Percentiles rank a stretch among this genome's conserved stretches.
Conservation (phyloP, 2,888 invertebrate genomes). For the Tenthredo scrophulariae region DNA sequence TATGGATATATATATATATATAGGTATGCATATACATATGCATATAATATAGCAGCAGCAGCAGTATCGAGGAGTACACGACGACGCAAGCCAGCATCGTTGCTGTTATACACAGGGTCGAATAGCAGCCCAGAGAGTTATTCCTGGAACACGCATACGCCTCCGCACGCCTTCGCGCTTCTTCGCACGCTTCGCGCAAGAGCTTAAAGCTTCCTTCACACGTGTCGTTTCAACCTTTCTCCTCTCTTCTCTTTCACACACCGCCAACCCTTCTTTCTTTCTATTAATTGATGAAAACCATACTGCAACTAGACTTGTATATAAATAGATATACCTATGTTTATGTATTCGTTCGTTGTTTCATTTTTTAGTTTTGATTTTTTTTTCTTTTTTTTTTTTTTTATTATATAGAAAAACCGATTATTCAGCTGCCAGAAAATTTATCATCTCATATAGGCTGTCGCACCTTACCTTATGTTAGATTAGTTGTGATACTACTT, state of each 20-base stretch:
- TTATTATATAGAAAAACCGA: neutral
- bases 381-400: neutral
- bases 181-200: constrained; percentile 45
- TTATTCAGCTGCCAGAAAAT: neutral
- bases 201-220: constrained; percentile 46
- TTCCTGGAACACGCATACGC: constrained; percentile 46
- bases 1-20: neutral
- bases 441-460: neutral
- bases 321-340: neutral
- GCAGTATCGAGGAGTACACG: constrained; percentile 14
- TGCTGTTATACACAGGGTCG: constrained; percentile 44
- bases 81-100: constrained; percentile 2
- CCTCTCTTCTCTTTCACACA: neutral
- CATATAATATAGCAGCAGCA: neutral
- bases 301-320: neutral
- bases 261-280: neutral
- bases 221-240: constrained; percentile 19
- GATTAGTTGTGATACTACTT: neutral
- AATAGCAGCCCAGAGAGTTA: constrained; percentile 21
- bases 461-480: neutral
- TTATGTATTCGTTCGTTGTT: neutral
- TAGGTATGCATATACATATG: neutral
- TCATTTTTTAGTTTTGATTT: neutral
- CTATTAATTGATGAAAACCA: constrained; percentile 23
- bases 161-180: constrained; percentile 47